phyloP scores from a whole-genome alignment of 1,140 invertebrate species.

The Lordiphosa stackelbergi region DNA sequence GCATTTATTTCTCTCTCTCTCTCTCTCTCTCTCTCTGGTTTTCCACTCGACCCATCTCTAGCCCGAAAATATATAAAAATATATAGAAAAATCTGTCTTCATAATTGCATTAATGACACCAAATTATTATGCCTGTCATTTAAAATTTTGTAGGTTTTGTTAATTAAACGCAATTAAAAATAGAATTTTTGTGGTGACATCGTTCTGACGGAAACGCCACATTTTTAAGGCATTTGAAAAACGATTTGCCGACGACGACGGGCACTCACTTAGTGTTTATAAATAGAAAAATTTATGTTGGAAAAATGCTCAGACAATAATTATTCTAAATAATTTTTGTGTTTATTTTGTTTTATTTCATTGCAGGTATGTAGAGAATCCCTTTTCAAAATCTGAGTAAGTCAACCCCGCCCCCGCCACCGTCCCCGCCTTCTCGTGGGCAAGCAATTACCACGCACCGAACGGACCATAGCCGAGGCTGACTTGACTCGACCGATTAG shows the following conservation, averaged over 20 bases:
- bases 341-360: slow-evolving; percentile 1
- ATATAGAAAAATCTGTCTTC: too few relatives aligned
- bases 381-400: too few relatives aligned
- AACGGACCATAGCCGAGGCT: slow-evolving; percentile 31
- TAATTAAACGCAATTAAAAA: slow-evolving; percentile 75
- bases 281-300: slow-evolving; percentile 57
- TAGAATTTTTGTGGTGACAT: slow-evolving; percentile 51
- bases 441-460: slow-evolving; percentile 44
- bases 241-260: slow-evolving; percentile 38
- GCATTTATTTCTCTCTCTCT: slow-evolving; percentile 44
- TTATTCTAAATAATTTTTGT: background rate
- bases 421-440: too few relatives aligned
- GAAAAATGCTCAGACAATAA: slow-evolving; percentile 9
- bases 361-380: background rate
- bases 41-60: slow-evolving; percentile 13
- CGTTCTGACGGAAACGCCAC: slow-evolving; percentile 56
- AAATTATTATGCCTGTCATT: slow-evolving; percentile 69
- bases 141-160: slow-evolving; percentile 56
- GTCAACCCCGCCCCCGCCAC: background rate
- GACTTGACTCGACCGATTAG: slow-evolving; percentile 56
- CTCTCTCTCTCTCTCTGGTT: too few relatives aligned
- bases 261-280: slow-evolving; percentile 31
- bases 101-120: slow-evolving; percentile 68
- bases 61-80: background rate
- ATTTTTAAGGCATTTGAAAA: slow-evolving; percentile 57